Base-by-base conservation (phyloP, 2,797 vertebrate genomes). In the Gastrophryne carolinensis region DNA sequence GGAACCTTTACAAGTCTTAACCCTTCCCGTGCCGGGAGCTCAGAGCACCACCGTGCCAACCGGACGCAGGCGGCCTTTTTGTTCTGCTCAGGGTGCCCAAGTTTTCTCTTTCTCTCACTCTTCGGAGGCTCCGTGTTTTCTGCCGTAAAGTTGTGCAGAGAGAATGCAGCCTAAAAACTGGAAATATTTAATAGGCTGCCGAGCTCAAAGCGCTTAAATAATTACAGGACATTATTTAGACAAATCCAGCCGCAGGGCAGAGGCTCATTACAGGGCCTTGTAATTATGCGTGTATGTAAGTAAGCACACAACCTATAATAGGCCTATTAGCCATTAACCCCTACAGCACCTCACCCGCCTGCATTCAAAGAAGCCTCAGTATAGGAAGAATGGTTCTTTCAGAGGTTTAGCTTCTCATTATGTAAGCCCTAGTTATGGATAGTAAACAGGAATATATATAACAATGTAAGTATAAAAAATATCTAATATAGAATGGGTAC, bases 261-360 rank as follows among this genome's bases (percentile, higher is more conserved):
- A 34, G 47, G 64, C 53, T 67, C 32, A 67, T 67, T 67, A 67
- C 64, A 11, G 29, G 17, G 32, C 23, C 24, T 67, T 68, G 65
- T 68, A 68, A 68, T 56, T 68, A 68, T 68, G 65, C 65, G 13
- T 19, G 34, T 34, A 56, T 68, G 50, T 68, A 56, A 68, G 65
- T 41, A 68, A 54, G 54, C 26, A 68, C 12, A 37, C 32, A 39
- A 68, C 54, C n/a, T n/a, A 32, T 68, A 56, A 68, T 68, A 68
- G 65, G 19, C 32, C 65, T 41, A 68, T 56, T 68, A 68, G 50
- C 65, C 54, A 68, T 56, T 68, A 68, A 68, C 65, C 27, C 27
- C 56, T 54, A 41, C 34, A 13, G n/a, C n/a, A n/a, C n/a, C n/a
- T n/a, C n/a, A n/a, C n/a, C n/a, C n/a, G n/a, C n/a, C n/a, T n/a